phyloP scores from a whole-genome alignment of 2,797 vertebrate species.

The Apodemus agrarius region DNA sequence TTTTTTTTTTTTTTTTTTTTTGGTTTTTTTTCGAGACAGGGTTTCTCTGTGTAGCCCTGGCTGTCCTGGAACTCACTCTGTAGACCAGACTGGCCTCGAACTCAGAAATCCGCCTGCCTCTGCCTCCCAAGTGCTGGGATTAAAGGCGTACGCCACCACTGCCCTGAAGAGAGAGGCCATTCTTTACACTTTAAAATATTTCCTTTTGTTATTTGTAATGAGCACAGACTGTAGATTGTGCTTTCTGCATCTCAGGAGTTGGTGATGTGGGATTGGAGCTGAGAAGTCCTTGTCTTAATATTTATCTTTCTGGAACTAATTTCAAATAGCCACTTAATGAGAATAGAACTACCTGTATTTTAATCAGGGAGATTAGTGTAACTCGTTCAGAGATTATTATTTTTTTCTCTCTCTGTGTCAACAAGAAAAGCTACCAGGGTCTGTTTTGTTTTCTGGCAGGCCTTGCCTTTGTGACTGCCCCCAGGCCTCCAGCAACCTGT shows the following conservation, averaged over 20 bases:
- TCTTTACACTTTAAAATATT: conserved; percentile 69
- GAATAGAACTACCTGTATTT: not conserved
- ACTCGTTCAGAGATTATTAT: not conserved
- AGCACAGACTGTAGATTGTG: not conserved
- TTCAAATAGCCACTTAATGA: not conserved
- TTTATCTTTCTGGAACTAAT: not conserved
- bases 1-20: too few relatives aligned
- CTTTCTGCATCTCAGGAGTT: not conserved
- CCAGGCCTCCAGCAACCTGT: conserved; percentile 65
- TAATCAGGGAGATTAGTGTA: not conserved
- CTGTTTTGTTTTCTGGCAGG: conserved; percentile 54
- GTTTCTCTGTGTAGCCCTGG: too few relatives aligned
- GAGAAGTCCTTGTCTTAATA: not conserved
- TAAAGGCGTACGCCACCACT: too few relatives aligned
- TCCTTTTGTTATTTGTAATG: not conserved
- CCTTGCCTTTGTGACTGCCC: not conserved
- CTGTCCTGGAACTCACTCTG: too few relatives aligned
- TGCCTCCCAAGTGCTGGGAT: too few relatives aligned
- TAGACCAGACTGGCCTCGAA: too few relatives aligned
- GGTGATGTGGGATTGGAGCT: not conserved
- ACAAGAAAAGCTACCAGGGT: conserved; percentile 50
- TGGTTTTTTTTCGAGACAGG: too few relatives aligned
- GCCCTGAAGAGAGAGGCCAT: not conserved
- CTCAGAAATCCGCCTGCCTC: too few relatives aligned
- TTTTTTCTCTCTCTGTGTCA: conserved; percentile 51